Conservation (phyloP, 2,797 vertebrate species). For the Rhinella marina region DNA sequence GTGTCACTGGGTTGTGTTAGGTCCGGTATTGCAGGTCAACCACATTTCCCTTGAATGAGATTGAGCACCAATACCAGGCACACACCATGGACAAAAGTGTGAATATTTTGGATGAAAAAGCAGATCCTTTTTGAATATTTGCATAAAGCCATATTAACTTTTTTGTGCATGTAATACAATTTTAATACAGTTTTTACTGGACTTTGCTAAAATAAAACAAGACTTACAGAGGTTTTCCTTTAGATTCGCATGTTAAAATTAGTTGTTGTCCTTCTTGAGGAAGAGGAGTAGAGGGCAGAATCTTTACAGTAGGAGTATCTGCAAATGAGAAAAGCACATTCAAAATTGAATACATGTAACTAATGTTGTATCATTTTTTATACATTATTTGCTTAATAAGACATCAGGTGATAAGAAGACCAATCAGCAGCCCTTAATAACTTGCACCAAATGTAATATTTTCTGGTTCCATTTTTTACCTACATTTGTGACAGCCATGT, state of each 20-base stretch:
- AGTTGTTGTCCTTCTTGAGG: conserved; percentile 97
- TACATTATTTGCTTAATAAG: background rate
- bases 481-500: no score
- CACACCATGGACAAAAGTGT: background rate
- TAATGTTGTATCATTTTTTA: background rate
- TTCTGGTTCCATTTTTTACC: background rate
- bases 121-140: background rate
- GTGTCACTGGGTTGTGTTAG: no score
- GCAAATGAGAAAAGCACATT: conserved; percentile 66
- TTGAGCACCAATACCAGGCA: background rate
- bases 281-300: conserved; percentile 87
- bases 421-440: background rate
- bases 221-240: conserved; percentile 98
- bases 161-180: background rate
- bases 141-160: no score
- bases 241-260: conserved; percentile 95
- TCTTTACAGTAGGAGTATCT: conserved; percentile 95
- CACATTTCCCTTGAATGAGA: background rate
- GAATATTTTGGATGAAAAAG: background rate
- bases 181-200: background rate
- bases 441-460: no score
- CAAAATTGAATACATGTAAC: background rate
- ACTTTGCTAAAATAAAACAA: background rate
- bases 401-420: background rate
- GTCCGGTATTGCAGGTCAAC: background rate